A percentile compares a stretch with the other conserved stretches of the same genome.
These are phyloP conservation scores for Atta colombica DNA, from an alignment of 1,140 invertebrate genomes.

Conservation along the genomic window DNA sequence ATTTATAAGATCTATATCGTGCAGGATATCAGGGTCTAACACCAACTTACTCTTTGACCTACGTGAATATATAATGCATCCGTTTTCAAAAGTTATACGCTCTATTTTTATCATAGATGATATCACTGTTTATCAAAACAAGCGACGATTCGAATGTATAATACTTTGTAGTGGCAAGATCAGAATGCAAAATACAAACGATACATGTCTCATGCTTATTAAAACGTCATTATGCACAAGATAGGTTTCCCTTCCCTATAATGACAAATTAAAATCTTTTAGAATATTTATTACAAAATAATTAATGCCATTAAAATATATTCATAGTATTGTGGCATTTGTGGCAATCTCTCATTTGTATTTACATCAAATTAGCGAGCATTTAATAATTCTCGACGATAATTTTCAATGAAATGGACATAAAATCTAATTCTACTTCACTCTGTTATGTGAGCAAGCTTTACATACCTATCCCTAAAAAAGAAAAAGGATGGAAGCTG, in stretches of 20 bases:
- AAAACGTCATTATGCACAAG: background rate
- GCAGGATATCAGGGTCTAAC: conserved; percentile 59
- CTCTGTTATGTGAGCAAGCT: conserved; percentile 17
- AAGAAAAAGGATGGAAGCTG: conserved; percentile 33
- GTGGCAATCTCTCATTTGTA: background rate
- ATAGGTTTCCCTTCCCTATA: background rate
- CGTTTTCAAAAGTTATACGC: conserved; percentile 62
- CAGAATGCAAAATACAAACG: conserved; percentile 3
- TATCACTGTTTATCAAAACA: conserved; percentile 29
- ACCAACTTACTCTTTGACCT: conserved; percentile 65
- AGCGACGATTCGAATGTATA: background rate
- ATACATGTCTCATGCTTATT: conserved; percentile 6
- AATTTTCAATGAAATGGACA: background rate
- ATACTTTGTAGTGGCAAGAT: background rate
- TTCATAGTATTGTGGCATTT: background rate
- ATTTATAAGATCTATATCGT: conserved; percentile 82
- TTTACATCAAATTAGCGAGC: background rate
- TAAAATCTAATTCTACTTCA: conserved; percentile 12
- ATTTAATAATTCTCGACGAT: background rate
- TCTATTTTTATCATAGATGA: conserved; percentile 43
- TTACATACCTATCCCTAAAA: conserved; percentile 28
- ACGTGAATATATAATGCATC: conserved; percentile 71
- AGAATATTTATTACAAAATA: conserved; percentile 2
- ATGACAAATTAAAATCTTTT: background rate
- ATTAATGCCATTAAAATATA: background rate